Evolutionary conservation across 2,888 invertebrate genomes (phyloP).

Genomic region (Andrena praecox): DNA sequence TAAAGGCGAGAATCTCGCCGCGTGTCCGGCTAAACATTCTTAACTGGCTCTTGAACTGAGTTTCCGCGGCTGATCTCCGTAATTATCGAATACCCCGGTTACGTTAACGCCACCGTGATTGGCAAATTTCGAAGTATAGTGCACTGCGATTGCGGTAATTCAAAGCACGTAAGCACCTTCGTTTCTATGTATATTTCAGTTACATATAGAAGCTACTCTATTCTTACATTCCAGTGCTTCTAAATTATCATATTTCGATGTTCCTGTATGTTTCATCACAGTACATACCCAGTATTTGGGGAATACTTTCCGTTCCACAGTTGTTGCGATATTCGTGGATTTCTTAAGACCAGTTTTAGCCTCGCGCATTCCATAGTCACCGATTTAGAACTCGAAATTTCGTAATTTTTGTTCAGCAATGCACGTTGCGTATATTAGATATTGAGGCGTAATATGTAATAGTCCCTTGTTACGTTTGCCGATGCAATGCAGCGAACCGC

Average conservation of each 20-base stretch:
- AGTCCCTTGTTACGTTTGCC: slow-evolving; percentile 33
- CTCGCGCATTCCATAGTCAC: background rate
- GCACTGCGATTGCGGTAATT: background rate
- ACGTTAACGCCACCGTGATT: background rate
- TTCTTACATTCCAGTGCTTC: no score
- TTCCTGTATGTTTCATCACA: no score
- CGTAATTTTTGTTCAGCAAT: background rate
- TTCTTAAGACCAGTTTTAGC: background rate
- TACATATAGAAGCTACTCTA: no score
- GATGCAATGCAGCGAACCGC: slow-evolving; percentile 33
- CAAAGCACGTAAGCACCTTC: no score
- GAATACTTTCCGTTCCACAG: no score
- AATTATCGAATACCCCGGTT: slow-evolving; percentile 5
- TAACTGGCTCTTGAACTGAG: background rate
- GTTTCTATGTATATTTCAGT: no score
- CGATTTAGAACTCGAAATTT: background rate
- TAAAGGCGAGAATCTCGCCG: slow-evolving; percentile 19
- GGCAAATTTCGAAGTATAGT: background rate
- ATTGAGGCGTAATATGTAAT: background rate
- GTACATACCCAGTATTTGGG: no score
- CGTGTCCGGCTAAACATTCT: background rate
- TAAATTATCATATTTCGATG: no score
- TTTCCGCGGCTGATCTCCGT: slow-evolving; percentile 17
- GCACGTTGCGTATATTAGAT: background rate
- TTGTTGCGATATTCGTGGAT: background rate